These are phyloP conservation scores for Terrapene triunguis DNA, from an alignment of 2,113 vertebrate species.

Conservation along the genomic window DNA sequence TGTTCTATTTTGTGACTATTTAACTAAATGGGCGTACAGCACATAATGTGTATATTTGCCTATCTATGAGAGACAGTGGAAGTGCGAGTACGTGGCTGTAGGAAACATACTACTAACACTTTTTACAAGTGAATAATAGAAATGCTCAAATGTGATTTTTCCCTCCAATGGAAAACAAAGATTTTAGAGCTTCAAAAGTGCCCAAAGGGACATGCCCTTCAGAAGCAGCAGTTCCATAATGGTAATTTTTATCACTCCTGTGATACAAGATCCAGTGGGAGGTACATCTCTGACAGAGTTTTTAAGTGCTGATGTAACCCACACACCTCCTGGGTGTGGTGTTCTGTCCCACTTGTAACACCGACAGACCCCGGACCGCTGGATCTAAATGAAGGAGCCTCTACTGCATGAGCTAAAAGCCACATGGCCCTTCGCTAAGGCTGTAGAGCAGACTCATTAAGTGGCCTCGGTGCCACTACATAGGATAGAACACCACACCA, in stretches of 20 bases:
- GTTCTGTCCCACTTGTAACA: no score
- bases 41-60: fast-evolving
- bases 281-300: no score
- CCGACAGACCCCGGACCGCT: no score
- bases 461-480: no score
- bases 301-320: background rate
- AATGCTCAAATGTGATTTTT: background rate
- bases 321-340: no score
- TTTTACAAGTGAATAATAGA: background rate
- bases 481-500: no score
- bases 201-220: background rate
- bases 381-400: no score
- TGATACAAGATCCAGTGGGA: background rate
- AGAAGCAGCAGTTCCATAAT: background rate
- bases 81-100: background rate
- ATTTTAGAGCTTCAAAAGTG: background rate
- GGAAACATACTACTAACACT: background rate
- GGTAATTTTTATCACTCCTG: fast-evolving
- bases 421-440: no score
- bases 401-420: no score
- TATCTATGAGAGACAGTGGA: background rate
- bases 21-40: background rate
- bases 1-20: background rate
- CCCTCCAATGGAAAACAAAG: background rate
- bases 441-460: no score